Evolutionary conservation across 1,140 invertebrate genomes (phyloP), one percentile per base, ranked within the genome.

Genomic region (Orius insidiosus): DNA sequence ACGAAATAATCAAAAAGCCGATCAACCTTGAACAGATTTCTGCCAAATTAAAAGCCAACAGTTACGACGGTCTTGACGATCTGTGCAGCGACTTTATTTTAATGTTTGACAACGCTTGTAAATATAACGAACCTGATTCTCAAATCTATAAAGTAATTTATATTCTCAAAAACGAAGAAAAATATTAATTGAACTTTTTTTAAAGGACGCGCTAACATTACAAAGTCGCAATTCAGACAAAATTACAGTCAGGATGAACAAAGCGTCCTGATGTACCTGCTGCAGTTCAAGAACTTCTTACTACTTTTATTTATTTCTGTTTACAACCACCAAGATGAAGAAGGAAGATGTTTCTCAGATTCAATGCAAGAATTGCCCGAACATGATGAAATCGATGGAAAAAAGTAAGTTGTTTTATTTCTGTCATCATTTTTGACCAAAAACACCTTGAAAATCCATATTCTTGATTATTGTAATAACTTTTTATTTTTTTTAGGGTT

Each of bases 41-140:
- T 0, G 79, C 86, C 38, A 92, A 89, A 57, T 67, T 95, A 34
- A 85, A 84, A 59, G 74, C 74, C 30, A 62, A 48, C 8, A 10
- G 24, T 4, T 98, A 98, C 61, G 79, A 83, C 10, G 78, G 70
- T 47, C 66, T 98, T 6, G 90, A 95, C 43, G 89, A 96, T 52
- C 64, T 98, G 34, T 78, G 92, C 0, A 75, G 80, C 0, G 95
- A 99, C 65, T 85, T 98, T 58, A 79, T 90, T 53, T 68, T 96
- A 10, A 96, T 98, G 89, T 94, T 98, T 63, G 93, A 98, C 56
- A 99, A 99, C 63, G 95, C 94, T 18, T 98, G 92, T 68, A 95
- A 95, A 66, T 99, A 95, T 62, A 98, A 99, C 63, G 95, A 98
- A 62, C 94, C 95, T 0, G 93, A 97, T 62, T 97, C 93, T 0